Evolutionary conservation across 2,113 vertebrate species (phyloP).

Genomic region (Oncorhynchus gorbuscha): DNA sequence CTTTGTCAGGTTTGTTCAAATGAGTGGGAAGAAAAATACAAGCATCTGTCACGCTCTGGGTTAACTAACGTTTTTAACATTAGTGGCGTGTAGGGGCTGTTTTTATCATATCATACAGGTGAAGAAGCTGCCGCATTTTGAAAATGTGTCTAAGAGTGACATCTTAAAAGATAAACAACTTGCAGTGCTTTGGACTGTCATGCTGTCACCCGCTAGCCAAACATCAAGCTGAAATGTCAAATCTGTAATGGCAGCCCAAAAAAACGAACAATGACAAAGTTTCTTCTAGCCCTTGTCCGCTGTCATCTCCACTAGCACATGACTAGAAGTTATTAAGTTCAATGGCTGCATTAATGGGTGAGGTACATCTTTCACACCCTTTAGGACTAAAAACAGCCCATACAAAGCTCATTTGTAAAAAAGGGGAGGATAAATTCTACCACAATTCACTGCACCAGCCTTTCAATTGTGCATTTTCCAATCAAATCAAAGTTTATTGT

Average conservation of each 20-base stretch:
- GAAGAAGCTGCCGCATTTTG: neutral
- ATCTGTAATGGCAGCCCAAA: neutral
- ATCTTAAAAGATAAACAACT: neutral
- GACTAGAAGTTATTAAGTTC: neutral
- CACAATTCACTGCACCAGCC: neutral
- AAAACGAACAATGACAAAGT: neutral
- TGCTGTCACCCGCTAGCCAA: neutral
- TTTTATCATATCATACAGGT: neutral
- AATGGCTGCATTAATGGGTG: neutral
- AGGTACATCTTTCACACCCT: neutral
- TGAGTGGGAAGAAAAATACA: neutral
- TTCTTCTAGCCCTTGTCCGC: neutral
- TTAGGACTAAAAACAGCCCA: neutral
- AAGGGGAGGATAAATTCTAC: neutral
- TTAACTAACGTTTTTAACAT: neutral
- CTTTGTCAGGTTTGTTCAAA: neutral
- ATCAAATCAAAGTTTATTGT: too few relatives aligned
- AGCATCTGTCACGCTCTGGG: too few relatives aligned
- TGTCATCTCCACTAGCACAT: neutral
- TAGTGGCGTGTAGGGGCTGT: too few relatives aligned
- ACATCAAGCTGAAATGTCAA: neutral
- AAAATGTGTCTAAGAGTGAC: neutral
- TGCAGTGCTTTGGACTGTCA: neutral
- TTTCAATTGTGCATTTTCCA: too few relatives aligned
- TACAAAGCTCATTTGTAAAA: neutral